A percentile compares a stretch with the other conserved stretches of the same genome.
Evolutionary conservation across 2,113 vertebrate genomes (phyloP).

Genomic region (Peucedramus taeniatus): DNA sequence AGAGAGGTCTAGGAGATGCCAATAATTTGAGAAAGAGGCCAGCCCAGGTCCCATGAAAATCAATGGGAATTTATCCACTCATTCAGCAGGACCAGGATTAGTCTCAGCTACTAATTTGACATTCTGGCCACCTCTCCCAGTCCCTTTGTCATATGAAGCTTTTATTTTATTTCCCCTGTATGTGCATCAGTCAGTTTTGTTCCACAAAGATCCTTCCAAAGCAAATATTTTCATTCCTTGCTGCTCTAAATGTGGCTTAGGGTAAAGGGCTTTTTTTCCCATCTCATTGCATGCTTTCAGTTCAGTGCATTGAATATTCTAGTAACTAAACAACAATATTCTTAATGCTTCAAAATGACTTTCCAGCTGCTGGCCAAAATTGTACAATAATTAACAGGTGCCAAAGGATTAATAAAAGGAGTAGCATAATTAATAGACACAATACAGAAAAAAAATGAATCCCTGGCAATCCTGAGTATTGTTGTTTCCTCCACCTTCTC

Average conservation of each 20-base stretch:
- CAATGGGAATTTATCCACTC: not conserved
- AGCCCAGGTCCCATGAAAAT: not conserved
- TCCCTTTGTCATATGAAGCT: slow-evolving; percentile 28
- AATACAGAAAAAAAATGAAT: slow-evolving; percentile 40
- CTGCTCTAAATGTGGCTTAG: slow-evolving; percentile 55
- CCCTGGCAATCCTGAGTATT: slow-evolving; percentile 17
- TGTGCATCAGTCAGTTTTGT: slow-evolving; percentile 52
- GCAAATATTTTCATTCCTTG: slow-evolving; percentile 64
- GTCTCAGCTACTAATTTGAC: slow-evolving; percentile 16
- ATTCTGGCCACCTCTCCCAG: slow-evolving; percentile 22
- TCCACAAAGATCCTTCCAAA: slow-evolving; percentile 56
- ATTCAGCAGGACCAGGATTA: not conserved
- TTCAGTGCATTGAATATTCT: slow-evolving; percentile 47
- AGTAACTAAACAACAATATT: slow-evolving; percentile 54
- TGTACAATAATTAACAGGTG: slow-evolving; percentile 61
- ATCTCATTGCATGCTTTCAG: slow-evolving; percentile 27
- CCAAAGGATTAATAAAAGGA: slow-evolving; percentile 59
- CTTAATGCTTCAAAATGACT: slow-evolving; percentile 54
- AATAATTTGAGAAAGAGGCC: not conserved
- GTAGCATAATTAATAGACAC: slow-evolving; percentile 53
- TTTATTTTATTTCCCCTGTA: slow-evolving; percentile 47
- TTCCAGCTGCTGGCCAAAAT: slow-evolving; percentile 46
- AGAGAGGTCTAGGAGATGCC: not conserved
- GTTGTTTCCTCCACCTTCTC: slow-evolving; percentile 12
- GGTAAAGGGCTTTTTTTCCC: slow-evolving; percentile 29